Evolutionary conservation across 2,888 invertebrate genomes (phyloP).

Genomic region (Chironomus tentans): DNA sequence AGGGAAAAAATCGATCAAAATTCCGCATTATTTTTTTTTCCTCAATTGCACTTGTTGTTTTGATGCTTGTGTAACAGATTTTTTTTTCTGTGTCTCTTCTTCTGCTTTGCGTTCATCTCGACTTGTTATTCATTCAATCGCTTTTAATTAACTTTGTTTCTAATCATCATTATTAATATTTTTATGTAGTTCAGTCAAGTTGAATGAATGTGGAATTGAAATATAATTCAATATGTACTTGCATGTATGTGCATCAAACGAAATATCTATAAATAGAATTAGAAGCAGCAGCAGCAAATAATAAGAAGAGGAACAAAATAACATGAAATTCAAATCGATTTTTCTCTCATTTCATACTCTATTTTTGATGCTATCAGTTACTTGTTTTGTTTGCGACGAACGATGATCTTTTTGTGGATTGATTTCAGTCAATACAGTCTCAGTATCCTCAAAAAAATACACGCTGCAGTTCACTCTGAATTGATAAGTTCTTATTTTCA

Average conservation of each 20-base stretch:
- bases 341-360: neutral
- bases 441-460: no score
- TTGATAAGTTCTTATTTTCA: neutral
- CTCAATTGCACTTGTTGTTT: neutral
- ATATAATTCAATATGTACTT: neutral
- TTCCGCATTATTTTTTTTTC: neutral
- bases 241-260: neutral
- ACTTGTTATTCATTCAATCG: neutral
- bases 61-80: neutral
- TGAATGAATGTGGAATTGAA: neutral
- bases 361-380: neutral
- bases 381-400: neutral
- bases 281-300: no score
- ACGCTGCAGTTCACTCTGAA: neutral
- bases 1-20: neutral
- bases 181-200: neutral
- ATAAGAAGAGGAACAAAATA: neutral
- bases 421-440: no score
- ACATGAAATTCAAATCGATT: neutral
- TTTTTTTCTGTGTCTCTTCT: neutral
- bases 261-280: no score
- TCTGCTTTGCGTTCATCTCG: neutral
- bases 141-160: neutral
- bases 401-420: no score
- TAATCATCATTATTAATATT: neutral